A percentile compares a stretch with the other conserved stretches of the same genome.
These are phyloP conservation scores for Rhinogobio ventralis DNA, from an alignment of 2,797 vertebrate species.

Conservation along the genomic window DNA sequence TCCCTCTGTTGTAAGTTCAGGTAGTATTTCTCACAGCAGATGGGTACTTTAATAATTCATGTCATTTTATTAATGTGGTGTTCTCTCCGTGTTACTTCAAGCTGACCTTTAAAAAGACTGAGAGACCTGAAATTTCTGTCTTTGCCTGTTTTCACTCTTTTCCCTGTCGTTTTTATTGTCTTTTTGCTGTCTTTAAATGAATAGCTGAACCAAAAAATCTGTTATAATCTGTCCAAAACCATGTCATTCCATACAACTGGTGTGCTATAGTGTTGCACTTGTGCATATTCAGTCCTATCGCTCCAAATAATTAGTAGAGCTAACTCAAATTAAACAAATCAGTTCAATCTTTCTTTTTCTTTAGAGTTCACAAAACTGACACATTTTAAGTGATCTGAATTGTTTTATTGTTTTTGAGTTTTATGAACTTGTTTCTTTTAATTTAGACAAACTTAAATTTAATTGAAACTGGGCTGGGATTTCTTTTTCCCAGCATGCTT, in stretches of 20 bases:
- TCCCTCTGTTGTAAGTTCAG: constrained; percentile 3
- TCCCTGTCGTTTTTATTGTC: not conserved
- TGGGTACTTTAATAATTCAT: constrained; percentile 36
- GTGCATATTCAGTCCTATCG: not conserved
- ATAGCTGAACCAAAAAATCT: not conserved
- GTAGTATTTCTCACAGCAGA: constrained; percentile 30
- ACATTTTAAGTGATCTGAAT: no score
- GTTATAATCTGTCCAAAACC: not conserved
- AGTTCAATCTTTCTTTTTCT: no score
- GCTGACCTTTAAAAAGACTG: constrained; percentile 8
- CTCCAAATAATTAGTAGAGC: no score
- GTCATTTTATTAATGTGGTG: constrained; percentile 4
- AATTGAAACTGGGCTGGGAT: no score
- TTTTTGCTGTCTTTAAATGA: not conserved
- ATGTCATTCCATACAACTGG: not conserved
- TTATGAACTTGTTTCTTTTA: no score
- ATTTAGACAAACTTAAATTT: no score
- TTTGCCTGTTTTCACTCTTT: not conserved
- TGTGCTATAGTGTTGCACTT: not conserved
- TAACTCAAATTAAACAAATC: no score
- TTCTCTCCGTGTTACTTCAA: constrained; percentile 8
- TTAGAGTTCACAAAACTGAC: no score
- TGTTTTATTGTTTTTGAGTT: no score
- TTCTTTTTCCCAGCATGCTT: no score
- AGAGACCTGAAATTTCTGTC: not conserved